These are phyloP conservation scores for Platichthys stellatus DNA, from an alignment of 2,113 vertebrate genomes.

Conservation along the genomic window DNA sequence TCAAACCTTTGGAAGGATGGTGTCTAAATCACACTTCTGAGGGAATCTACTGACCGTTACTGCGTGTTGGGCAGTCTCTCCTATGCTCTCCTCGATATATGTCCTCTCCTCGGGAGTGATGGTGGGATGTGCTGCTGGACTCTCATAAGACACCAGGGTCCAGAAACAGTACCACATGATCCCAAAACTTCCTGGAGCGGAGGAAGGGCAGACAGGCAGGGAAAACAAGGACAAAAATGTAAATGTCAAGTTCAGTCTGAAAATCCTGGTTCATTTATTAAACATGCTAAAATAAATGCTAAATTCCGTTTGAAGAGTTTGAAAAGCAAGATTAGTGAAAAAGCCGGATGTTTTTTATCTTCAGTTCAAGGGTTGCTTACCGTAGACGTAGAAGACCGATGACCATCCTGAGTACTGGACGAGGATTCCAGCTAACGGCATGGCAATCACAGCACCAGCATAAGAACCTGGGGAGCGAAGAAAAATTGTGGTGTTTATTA, in stretches of 20 bases:
- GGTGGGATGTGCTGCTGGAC: constrained; percentile 95
- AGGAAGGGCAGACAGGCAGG: not conserved
- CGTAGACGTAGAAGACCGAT: constrained; percentile 93
- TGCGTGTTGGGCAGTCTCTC: constrained; percentile 87
- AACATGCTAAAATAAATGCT: not conserved
- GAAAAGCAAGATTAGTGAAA: not conserved
- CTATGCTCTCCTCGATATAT: constrained; percentile 98
- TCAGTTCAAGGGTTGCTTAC: constrained; percentile 57
- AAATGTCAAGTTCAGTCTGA: not conserved
- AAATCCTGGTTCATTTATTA: not conserved
- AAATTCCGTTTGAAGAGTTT: not conserved
- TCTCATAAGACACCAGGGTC: constrained; percentile 97
- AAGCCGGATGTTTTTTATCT: not conserved
- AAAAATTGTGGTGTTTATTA: not conserved
- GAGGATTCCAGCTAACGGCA: constrained; percentile 91
- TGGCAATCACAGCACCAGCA: constrained; percentile 91
- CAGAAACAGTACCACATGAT: constrained; percentile 98
- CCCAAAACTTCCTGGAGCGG: constrained; percentile 89
- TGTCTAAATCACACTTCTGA: not conserved
- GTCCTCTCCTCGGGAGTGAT: constrained; percentile 94
- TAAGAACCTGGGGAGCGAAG: constrained; percentile 84
- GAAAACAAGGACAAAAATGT: not conserved
- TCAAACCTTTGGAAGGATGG: too few relatives aligned
- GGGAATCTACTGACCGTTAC: constrained; percentile 63
- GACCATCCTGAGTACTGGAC: constrained; percentile 93